These are phyloP conservation scores for Rhynchonycteris naso DNA, from an alignment of 2,797 vertebrate genomes.

Conservation along the genomic window DNA sequence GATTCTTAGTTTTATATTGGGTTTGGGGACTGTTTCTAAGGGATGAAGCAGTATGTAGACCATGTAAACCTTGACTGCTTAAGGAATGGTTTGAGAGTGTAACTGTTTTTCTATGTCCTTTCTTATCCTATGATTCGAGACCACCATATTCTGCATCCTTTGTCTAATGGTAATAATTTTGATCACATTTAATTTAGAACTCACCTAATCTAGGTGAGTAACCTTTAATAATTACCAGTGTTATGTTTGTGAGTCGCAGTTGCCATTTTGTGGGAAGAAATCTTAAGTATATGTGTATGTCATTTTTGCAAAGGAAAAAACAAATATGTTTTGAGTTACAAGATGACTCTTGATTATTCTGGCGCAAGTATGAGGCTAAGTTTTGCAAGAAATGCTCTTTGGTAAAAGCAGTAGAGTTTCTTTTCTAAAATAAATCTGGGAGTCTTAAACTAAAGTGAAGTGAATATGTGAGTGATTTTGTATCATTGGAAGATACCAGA, in stretches of 20 bases:
- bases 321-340: constrained; percentile 18
- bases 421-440: constrained; percentile 45
- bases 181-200: constrained; percentile 55
- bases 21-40: constrained; percentile 45
- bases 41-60: neutral
- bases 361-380: neutral
- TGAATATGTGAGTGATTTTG: constrained; percentile 37
- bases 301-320: constrained; percentile 40
- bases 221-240: constrained; percentile 57
- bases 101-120: neutral
- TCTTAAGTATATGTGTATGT: neutral
- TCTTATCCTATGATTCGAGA: constrained; percentile 16
- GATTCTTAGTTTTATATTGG: constrained; percentile 32
- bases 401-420: constrained; percentile 46
- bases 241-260: constrained; percentile 51
- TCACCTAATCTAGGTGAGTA: constrained; percentile 24
- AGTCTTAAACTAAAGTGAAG: constrained; percentile 26
- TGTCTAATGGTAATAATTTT: constrained; percentile 48
- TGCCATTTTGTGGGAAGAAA: constrained; percentile 51
- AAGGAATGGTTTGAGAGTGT: constrained; percentile 29
- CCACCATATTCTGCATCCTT: constrained; percentile 35
- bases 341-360: constrained; percentile 48
- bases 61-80: neutral
- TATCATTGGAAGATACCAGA: constrained; percentile 41
- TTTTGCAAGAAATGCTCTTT: constrained; percentile 55